Evolutionary conservation across 2,888 invertebrate species (phyloP), one percentile per base, ranked within the genome.

Genomic region (Caenorhabditis sp.): DNA sequence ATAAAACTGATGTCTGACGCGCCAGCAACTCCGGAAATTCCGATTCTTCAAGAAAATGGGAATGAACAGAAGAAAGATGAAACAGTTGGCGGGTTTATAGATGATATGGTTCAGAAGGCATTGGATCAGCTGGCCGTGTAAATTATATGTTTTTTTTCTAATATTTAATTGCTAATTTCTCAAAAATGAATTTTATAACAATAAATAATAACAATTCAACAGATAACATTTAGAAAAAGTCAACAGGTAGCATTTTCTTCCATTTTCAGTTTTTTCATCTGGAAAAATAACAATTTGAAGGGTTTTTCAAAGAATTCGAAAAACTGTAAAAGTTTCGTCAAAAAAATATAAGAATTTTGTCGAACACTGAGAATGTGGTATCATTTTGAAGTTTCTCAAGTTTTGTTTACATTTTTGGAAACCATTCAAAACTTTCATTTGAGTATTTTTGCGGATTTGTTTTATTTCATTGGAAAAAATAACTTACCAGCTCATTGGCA

Each of bases 1-100:
- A 78, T 78, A 14, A 78, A 78, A 61, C 57, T 78, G 56, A 78
- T 78, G 76, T 70, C 73, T 20, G 76, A 78, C 7, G 57, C 71
- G 1, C 61, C 73, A 7, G 36, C 66, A 3, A 65, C 57, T 21
- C 59, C 64, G n/a, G 72, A 68, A 56, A 67, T 72, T 23, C 72
- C 68, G n/a, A 64, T 68, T 20, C 27, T 68, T 12, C 61, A 72
- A 58, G 72, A 65, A 54, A 62, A 62, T n/a, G 57, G 43, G 20
- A 27, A 43, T 36, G 36, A 10, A 43, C 3, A 5, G 23, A 67
- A 57, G 12, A 20, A 43, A 1, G 66, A 31, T 1, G 25, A 63
- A 26, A 57, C 66, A 8, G 73, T 73, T 17, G 73, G 69, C 57
- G 66, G 58, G 12, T 73, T 49, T 54, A 63, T 73, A 38, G 73